phyloP scores from a whole-genome alignment of 2,797 vertebrate genomes.

The Brotula barbata region DNA sequence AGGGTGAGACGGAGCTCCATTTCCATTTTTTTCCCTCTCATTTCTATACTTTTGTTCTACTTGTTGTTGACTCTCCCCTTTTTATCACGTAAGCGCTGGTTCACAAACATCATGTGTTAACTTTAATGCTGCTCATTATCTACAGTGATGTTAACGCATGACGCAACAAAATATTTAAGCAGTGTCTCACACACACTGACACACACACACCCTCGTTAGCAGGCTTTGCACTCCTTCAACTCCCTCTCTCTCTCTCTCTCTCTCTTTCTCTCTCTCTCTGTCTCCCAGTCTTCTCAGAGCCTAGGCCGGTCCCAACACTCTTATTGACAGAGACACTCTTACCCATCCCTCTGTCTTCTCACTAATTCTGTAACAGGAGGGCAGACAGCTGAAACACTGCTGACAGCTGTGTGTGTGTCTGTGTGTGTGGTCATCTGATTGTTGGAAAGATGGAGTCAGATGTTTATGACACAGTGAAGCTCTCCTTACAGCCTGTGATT shows the following conservation, averaged over 20 bases:
- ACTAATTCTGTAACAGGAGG: too few relatives aligned
- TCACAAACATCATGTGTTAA: too few relatives aligned
- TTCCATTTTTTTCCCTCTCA: neutral
- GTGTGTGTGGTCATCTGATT: conserved; percentile 29
- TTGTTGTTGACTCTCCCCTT: neutral
- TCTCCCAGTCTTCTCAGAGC: too few relatives aligned
- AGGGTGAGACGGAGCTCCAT: conserved; percentile 69
- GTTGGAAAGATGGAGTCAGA: conserved; percentile 54
- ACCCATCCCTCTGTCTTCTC: too few relatives aligned
- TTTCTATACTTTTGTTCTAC: neutral
- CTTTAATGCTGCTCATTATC: neutral
- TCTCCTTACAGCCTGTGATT: conserved; percentile 59
- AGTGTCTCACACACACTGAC: neutral
- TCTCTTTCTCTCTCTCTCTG: too few relatives aligned
- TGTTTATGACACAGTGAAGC: conserved; percentile 63
- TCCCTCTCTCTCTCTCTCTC: too few relatives aligned
- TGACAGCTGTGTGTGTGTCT: conserved; percentile 2
- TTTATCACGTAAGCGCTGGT: too few relatives aligned
- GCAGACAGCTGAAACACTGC: too few relatives aligned
- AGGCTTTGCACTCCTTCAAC: too few relatives aligned
- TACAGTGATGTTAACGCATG: neutral
- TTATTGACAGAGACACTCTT: too few relatives aligned
- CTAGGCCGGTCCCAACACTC: too few relatives aligned
- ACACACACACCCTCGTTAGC: too few relatives aligned
- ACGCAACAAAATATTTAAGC: neutral